Percentiles rank a stretch among this genome's conserved stretches.
Evolutionary conservation across 1,140 invertebrate genomes (phyloP).

Genomic region (Drosophila simulans): DNA sequence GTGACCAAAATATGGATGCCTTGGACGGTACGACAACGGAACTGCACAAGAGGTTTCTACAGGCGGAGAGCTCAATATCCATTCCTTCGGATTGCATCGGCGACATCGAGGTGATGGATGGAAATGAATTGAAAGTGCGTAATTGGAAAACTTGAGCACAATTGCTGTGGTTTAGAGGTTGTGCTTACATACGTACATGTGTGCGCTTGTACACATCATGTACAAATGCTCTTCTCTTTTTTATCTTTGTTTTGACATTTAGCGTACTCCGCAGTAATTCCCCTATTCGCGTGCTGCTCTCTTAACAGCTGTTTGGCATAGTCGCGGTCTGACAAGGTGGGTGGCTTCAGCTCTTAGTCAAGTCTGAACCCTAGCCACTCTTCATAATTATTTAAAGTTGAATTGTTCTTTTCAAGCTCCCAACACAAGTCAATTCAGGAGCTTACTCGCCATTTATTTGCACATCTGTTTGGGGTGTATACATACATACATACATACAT

Average conservation of each 20-base stretch:
- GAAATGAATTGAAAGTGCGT: constrained; percentile 65
- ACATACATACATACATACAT: not conserved
- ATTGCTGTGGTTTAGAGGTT: too few species aligned
- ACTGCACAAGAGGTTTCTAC: constrained; percentile 14
- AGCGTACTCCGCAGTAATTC: constrained; percentile 22
- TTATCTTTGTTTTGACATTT: constrained; percentile 54
- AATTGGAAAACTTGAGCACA: not conserved
- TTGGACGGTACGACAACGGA: constrained; percentile 18
- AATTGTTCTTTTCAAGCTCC: not conserved
- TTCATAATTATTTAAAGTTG: not conserved
- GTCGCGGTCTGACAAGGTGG: constrained; percentile 28
- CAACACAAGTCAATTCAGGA: constrained; percentile 4
- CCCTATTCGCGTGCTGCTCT: constrained; percentile 38
- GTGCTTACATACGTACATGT: too few species aligned
- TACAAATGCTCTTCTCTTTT: not conserved
- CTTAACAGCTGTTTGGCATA: constrained; percentile 61
- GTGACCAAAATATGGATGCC: constrained; percentile 41
- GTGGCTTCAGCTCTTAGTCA: not conserved
- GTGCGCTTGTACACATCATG: too few species aligned
- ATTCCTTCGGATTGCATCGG: constrained; percentile 32
- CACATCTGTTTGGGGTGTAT: not conserved
- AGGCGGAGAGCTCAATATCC: constrained; percentile 15
- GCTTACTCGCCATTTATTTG: constrained; percentile 7
- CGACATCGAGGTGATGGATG: constrained; percentile 69
- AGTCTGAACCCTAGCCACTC: not conserved